phyloP scores from a whole-genome alignment of 1,140 invertebrate species.

The Leptopilina clavipes region DNA sequence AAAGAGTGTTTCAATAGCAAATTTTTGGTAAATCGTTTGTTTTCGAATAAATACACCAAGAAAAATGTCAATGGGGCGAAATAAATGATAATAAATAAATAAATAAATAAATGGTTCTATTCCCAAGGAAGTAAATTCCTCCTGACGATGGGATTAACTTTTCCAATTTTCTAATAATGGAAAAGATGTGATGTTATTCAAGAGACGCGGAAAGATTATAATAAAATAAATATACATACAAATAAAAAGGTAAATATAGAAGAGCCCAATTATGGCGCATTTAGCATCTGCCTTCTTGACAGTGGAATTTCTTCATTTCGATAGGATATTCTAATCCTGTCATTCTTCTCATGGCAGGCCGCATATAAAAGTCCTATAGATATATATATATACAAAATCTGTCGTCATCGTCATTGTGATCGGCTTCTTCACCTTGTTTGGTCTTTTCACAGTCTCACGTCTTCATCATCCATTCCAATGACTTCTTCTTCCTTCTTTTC shows the following conservation, averaged over 20 bases:
- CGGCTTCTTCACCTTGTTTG: slow-evolving; percentile 32
- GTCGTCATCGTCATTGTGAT: slow-evolving; percentile 33
- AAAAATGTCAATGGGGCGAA: too few species aligned
- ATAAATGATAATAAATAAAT: too few species aligned
- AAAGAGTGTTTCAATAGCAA: too few species aligned
- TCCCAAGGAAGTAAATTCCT: too few species aligned
- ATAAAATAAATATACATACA: background rate
- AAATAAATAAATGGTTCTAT: too few species aligned
- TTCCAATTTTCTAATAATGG: too few species aligned
- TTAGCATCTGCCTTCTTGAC: slow-evolving; percentile 20
- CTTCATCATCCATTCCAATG: slow-evolving; percentile 27
- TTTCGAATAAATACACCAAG: too few species aligned
- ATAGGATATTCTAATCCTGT: slow-evolving; percentile 32
- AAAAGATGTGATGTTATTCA: too few species aligned
- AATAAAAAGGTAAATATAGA: background rate
- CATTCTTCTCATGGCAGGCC: slow-evolving; percentile 11
- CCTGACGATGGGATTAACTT: too few species aligned
- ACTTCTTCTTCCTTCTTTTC: slow-evolving; percentile 22
- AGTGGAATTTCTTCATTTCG: slow-evolving; percentile 17
- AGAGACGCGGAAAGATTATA: background rate
- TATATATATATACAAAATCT: slow-evolving; percentile 10
- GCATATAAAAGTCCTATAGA: too few species aligned
- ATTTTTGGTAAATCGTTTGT: too few species aligned
- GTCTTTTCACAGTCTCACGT: slow-evolving; percentile 28
- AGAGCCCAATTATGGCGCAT: slow-evolving; percentile 1